These are phyloP conservation scores for Drosophila putrida DNA, from an alignment of 2,888 invertebrate genomes.

Conservation along the genomic window DNA sequence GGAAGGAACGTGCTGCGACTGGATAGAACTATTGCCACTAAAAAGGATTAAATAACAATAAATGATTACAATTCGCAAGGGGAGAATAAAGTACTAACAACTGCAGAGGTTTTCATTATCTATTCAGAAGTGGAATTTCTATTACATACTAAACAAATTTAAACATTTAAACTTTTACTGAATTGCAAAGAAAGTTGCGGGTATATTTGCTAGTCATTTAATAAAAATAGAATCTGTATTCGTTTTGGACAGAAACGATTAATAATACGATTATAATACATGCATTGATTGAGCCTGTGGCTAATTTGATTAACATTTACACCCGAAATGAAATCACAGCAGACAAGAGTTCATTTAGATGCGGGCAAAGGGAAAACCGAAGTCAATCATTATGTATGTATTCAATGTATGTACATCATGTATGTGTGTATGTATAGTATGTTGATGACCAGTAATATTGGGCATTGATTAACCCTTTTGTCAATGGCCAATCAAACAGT, in stretches of 20 bases:
- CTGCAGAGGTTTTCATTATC: background rate
- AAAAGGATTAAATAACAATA: conserved; percentile 74
- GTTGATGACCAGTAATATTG: conserved; percentile 31
- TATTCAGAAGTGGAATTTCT: too few relatives aligned
- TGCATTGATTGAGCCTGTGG: conserved; percentile 60
- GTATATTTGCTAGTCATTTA: background rate
- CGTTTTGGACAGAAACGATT: conserved; percentile 52
- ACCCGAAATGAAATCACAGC: conserved; percentile 35
- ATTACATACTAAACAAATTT: too few relatives aligned
- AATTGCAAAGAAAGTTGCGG: too few relatives aligned
- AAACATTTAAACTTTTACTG: too few relatives aligned
- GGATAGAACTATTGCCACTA: conserved; percentile 38
- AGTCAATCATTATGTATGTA: conserved; percentile 12
- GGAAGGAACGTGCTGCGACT: conserved; percentile 39
- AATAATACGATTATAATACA: conserved; percentile 47
- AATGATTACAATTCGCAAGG: conserved; percentile 39
- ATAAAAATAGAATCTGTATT: conserved; percentile 61
- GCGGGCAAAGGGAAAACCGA: conserved; percentile 31
- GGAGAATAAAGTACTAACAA: background rate
- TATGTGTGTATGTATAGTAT: conserved; percentile 5
- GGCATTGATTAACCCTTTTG: conserved; percentile 58
- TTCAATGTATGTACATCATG: background rate
- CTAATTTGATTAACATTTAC: conserved; percentile 70
- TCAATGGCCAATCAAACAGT: conserved; percentile 56
- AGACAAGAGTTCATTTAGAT: conserved; percentile 11